Conservation (phyloP, 2,113 vertebrate genomes). For the Rhinolophus ferrumequinum region DNA sequence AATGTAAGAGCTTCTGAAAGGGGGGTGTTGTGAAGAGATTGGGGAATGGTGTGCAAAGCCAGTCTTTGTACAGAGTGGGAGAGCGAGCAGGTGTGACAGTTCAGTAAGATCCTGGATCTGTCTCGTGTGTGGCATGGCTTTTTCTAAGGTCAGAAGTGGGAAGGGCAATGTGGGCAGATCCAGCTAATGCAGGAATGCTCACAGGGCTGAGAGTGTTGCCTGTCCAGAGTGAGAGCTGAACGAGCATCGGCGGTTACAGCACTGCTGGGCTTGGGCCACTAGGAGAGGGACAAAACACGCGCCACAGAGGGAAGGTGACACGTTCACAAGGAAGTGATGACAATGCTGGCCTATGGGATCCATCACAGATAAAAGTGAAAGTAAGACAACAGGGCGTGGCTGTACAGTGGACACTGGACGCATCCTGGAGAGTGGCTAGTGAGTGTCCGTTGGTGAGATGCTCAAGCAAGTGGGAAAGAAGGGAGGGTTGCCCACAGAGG, state of each 20-base stretch:
- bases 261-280: neutral
- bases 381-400: neutral
- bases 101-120: neutral
- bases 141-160: neutral
- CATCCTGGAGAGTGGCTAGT: neutral
- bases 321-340: neutral
- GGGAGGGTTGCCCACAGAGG: neutral
- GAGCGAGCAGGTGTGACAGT: neutral
- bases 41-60: neutral
- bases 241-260: neutral
- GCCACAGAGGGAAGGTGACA: neutral
- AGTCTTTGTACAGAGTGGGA: neutral
- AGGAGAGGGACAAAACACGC: neutral
- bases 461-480: neutral
- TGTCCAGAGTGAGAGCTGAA: neutral
- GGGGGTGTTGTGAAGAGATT: neutral
- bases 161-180: neutral
- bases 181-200: neutral
- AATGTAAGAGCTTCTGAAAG: neutral
- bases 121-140: neutral
- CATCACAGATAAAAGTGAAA: neutral
- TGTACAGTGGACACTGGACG: neutral
- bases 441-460: neutral
- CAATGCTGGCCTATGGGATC: neutral
- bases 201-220: neutral